Conservation (phyloP, 2,888 invertebrate species). For the Drosophila putrida region DNA sequence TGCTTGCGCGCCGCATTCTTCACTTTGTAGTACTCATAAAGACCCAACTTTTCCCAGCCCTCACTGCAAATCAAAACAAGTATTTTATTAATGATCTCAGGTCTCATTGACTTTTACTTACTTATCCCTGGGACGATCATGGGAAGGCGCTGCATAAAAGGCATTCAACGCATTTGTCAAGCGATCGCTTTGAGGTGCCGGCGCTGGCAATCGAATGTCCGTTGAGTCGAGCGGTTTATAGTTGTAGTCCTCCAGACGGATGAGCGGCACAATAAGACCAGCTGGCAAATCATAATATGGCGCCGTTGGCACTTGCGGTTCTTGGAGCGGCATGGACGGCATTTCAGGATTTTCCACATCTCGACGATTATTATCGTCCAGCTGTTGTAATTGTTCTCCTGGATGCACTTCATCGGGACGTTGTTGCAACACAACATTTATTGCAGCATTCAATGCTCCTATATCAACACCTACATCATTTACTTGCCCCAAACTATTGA, state of each 20-base stretch:
- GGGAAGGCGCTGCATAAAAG: constrained; percentile 97
- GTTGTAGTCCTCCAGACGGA: constrained; percentile 95
- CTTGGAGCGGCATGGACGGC: constrained; percentile 82
- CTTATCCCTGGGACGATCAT: constrained; percentile 97
- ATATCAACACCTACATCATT: constrained; percentile 60
- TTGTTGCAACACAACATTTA: constrained; percentile 69
- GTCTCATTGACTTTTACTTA: constrained; percentile 73
- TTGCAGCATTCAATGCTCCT: constrained; percentile 71
- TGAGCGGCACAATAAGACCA: constrained; percentile 98
- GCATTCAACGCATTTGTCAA: constrained; percentile 97
- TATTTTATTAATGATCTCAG: background rate
- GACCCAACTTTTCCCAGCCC: constrained; percentile 99
- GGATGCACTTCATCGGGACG: constrained; percentile 25
- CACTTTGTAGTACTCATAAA: constrained; percentile 99
- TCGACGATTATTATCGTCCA: constrained; percentile 13
- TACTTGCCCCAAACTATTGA: constrained; percentile 17
- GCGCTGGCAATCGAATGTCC: constrained; percentile 96
- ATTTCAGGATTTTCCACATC: constrained; percentile 59
- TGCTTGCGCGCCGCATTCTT: constrained; percentile 96
- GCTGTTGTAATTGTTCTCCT: constrained; percentile 20
- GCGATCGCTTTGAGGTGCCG: constrained; percentile 97
- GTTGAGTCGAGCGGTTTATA: constrained; percentile 96
- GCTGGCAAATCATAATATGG: constrained; percentile 99
- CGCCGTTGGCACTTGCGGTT: constrained; percentile 94
- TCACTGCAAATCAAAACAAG: constrained; percentile 87